A percentile compares a stretch with the other conserved stretches of the same genome.
Conservation (phyloP, 2,113 vertebrate genomes). For the Odocoileus hemionus region DNA sequence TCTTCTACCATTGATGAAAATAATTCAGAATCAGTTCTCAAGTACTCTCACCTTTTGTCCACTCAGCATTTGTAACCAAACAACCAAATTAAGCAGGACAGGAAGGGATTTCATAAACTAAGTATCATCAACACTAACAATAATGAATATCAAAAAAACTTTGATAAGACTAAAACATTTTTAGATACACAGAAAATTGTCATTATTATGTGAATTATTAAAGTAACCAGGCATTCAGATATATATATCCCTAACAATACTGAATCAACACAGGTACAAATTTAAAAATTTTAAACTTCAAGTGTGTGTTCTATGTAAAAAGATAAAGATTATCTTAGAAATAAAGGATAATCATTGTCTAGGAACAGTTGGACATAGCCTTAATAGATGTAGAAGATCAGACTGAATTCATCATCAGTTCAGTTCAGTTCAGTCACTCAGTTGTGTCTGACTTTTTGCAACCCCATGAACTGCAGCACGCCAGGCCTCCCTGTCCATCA, state of each 20-base stretch:
- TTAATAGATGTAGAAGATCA: neutral
- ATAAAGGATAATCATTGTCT: neutral
- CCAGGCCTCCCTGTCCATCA: neutral
- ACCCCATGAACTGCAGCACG: accelerated
- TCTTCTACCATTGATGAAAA: neutral
- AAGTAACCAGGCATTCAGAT: neutral
- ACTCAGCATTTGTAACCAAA: neutral
- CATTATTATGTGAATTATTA: neutral
- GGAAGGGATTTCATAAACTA: neutral
- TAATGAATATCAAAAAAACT: neutral
- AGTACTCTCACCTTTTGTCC: neutral
- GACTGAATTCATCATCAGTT: neutral
- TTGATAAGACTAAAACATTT: neutral
- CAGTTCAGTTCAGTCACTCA: neutral
- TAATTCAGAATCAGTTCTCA: neutral
- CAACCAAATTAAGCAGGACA: neutral
- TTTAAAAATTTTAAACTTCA: neutral
- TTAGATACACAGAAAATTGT: neutral
- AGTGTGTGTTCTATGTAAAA: neutral
- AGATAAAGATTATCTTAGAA: neutral
- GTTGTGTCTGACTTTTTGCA: accelerated
- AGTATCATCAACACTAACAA: neutral
- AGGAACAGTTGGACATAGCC: neutral
- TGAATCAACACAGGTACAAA: neutral
- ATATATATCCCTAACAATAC: neutral